Conservation (phyloP, 2,113 vertebrate genomes). For the Grus americana region DNA sequence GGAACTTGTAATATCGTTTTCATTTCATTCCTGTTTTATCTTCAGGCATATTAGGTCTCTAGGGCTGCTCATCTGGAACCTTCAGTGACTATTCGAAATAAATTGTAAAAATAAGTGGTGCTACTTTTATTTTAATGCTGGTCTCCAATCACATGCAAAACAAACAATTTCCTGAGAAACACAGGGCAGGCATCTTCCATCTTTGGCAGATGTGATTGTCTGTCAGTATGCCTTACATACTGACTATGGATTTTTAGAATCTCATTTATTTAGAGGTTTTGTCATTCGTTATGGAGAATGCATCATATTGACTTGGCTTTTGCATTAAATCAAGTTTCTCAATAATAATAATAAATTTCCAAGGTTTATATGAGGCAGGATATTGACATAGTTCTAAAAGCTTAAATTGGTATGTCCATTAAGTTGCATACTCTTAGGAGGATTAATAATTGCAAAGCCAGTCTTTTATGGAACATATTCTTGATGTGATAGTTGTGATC, state of each 20-base stretch:
- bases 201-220: not conserved
- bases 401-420: not conserved
- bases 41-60: not conserved
- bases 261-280: not conserved
- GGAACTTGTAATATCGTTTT: not conserved
- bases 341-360: slow-evolving; percentile 12
- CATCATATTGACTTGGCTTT: not conserved
- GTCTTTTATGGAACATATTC: not conserved
- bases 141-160: not conserved
- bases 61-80: not conserved
- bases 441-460: not conserved
- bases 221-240: not conserved
- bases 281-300: not conserved
- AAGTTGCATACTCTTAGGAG: not conserved
- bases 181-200: not conserved
- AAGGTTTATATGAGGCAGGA: not conserved
- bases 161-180: not conserved
- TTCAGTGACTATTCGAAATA: not conserved
- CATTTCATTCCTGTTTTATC: not conserved
- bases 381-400: not conserved
- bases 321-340: not conserved
- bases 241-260: not conserved
- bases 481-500: not conserved
- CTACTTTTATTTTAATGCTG: not conserved
- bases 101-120: not conserved